Evolutionary conservation across 1,140 invertebrate species (phyloP), one percentile per base, ranked within the genome.

Genomic region (Drosophila pallidifrons): DNA sequence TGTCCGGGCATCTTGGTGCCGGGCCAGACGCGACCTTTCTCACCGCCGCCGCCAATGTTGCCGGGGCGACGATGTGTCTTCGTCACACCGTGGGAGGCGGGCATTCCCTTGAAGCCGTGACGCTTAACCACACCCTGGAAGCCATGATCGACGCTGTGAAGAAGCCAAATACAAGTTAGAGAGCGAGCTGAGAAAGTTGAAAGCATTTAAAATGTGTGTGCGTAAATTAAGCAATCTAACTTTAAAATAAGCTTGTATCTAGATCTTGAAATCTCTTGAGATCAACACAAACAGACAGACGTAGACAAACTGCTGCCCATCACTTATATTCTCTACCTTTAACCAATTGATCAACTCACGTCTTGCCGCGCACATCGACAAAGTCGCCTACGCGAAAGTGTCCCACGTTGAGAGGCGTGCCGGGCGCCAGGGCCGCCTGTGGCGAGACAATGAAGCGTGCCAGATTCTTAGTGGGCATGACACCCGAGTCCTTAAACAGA

Each of bases 81-180:
- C 0, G 99, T 99, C 3, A 95, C 95, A 79, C 99, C 98, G 92
- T 99, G 98, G 54, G 96, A 96, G 6, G 96, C 96, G 73, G 97
- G 98, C 95, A 97, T 96, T 66, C 99, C 99, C 91, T 97, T 96
- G 90, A 99, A 98, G 45, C 98, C 98, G 95, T 98, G 99, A 28
- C 99, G 94, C 93, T 98, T 99, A 94, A 99, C 97, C 0, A 99
- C 99, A 58, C 99, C 99, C 95, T 99, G 98, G 91, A 99, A 99
- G n/a, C 99, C 99, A 91, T 96, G 95, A 91, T 98, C 96, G 47
- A 98, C 95, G 3, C 97, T 98, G 49, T 3, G 75, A 61, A 68
- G 20, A 73, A 55, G 67, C 4, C 1, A 13, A 5, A 52, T 25
- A 1, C 4, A 5, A 3, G 11, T 11, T 25, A 41, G 3, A 25